Evolutionary conservation across 2,113 vertebrate species (phyloP), one percentile per base, ranked within the genome.

Genomic region (Ceyx cyanopectus): DNA sequence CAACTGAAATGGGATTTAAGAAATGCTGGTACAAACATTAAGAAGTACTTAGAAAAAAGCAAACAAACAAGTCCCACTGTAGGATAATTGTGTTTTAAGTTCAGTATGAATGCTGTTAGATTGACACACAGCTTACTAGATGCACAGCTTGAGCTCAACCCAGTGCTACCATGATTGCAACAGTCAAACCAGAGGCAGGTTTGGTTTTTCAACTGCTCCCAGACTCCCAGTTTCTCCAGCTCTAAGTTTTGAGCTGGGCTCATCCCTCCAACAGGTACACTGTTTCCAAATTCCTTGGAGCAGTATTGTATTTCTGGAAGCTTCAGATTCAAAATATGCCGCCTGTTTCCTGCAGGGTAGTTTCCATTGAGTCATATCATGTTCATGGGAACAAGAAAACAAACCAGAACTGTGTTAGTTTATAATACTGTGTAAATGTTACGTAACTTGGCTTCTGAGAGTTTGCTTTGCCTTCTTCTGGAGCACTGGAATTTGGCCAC

Each of bases 281-380:
- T 30, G 46, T 66, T 87, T 81, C 75, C 60, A 82, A 70, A 53
- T 74, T 75, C 72, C 77, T 77, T 24, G 9, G 23, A 63, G 40
- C 1, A 0, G 4, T 73, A n/a, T 67, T 68, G 87, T 85, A 40
- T 92, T 92, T 96, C 87, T 94, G 89, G 63, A 77, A 89, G 70
- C 78, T 48, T 22, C 48, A n/a, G 63, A 67, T 89, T 85, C 70
- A 46, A 85, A 91, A 77, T 57, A 70, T 40, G 75, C 89, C 0
- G 4, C 85, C 60, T 77, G 2, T 85, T 96, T 95, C 81, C 91
- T 1, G 5, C 84, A 6, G 86, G 79, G 78, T 57, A 80, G 89
- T 91, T 95, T 96, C 94, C 91, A 94, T 94, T 94, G 67, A 94
- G 87, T 96, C 92, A 93, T 91, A 82, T 89, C 94, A 93, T 74